Base-by-base conservation (phyloP, 2,113 vertebrate genomes). In the Numenius arquata region DNA sequence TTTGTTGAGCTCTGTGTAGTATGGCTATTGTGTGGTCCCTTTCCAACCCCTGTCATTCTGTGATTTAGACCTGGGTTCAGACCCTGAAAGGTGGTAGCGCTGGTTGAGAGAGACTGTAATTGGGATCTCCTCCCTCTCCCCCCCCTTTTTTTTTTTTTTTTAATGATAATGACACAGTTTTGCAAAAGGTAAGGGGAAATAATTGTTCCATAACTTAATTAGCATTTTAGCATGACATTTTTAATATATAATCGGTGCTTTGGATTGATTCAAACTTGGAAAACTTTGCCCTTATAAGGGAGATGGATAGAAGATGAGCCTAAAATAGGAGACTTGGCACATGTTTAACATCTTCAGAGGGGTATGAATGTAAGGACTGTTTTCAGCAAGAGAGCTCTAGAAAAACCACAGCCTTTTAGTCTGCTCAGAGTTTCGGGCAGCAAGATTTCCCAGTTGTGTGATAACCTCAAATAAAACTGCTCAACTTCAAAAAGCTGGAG, bases 251-350 rank as follows among this genome's bases (percentile, higher is more conserved):
- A 79, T 75, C 62, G 70, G 70, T 55, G n/a, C 15, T 90, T 91
- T 94, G 71, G 38, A 36, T 47, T 50, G 36, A 62, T 91, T 93
- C 50, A 90, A 15, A 86, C 40, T 87, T 83, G 34, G 65, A 87
- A 93, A 78, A 84, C 61, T 93, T 96, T 87, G 62, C 36, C 93
- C 80, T 74, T 95, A 55, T 67, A 92, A 85, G 92, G 88, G 78
- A 88, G 74, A 27, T 86, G 56, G 63, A 62, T 94, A 25, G 82
- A 90, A 83, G 61, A 93, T 3, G 9, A 85, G 20, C 41, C 71
- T 96, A 88, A 92, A 95, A 90, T 85, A 77, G 85, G 85, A 75
- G 11, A 22, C 38, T 88, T 94, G 93, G 78, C 89, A 82, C 36
- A 70, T 76, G n/a, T 22, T 48, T 89, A 52, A 66, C 26, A 20